Percentiles rank a stretch among this genome's conserved stretches.
phyloP scores from a whole-genome alignment of 1,140 invertebrate genomes.

The Eulimnadia texana region DNA sequence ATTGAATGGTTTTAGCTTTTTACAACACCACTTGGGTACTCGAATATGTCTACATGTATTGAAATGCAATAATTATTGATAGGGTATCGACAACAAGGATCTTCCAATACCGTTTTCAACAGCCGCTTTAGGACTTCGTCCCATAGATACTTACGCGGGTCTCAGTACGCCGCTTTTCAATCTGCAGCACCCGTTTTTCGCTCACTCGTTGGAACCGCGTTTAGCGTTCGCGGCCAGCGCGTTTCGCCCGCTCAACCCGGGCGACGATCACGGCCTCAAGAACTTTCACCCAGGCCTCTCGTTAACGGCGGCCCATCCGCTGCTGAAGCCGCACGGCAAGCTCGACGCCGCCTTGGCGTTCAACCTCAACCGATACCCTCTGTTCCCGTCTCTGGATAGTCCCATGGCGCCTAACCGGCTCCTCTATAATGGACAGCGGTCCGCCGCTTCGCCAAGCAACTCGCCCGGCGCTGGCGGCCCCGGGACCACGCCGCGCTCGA shows the following conservation, averaged over 20 bases:
- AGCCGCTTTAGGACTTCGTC: conserved; percentile 8
- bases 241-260: not conserved
- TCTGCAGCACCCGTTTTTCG: conserved; percentile 8
- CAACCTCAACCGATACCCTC: conserved; percentile 9
- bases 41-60: not conserved
- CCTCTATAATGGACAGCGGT: conserved; percentile 5
- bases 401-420: conserved; percentile 4
- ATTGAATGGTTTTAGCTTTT: no score
- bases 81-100: conserved; percentile 12
- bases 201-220: conserved; percentile 1
- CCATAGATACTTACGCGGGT: not conserved
- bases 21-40: no score
- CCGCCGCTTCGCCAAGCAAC: not conserved
- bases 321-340: not conserved
- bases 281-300: not conserved
- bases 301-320: not conserved
- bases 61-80: not conserved
- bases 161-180: not conserved
- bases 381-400: conserved; percentile 2
- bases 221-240: conserved; percentile 4
- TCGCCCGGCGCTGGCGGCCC: not conserved
- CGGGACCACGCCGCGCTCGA: conserved; percentile 2
- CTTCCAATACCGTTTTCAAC: conserved; percentile 9
- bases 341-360: conserved; percentile 5
- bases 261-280: conserved; percentile 3